Conservation (phyloP, 2,888 invertebrate species). For the Charanyca ferruginea region DNA sequence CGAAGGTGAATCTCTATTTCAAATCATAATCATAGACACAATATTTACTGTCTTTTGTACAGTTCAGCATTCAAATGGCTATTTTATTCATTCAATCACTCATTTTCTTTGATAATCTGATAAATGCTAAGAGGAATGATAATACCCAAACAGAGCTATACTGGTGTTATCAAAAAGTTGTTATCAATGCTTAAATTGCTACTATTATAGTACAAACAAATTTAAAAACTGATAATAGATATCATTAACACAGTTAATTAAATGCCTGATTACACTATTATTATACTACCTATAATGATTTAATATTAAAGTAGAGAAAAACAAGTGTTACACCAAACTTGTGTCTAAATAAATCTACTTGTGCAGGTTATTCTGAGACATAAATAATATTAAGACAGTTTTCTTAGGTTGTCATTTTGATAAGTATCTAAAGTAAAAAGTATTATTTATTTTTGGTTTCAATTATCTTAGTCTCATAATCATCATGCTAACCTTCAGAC, state of each 20-base stretch:
- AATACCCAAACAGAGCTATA: conserved; percentile 7
- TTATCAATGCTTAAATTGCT: conserved; percentile 36
- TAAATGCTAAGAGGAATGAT: conserved; percentile 24
- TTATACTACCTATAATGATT: background rate
- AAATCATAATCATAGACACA: too few relatives aligned
- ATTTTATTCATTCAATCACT: conserved; percentile 30
- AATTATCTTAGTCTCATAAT: too few relatives aligned
- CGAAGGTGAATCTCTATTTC: too few relatives aligned
- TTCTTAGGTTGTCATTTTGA: background rate
- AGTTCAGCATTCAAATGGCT: too few relatives aligned
- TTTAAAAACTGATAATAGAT: conserved; percentile 8
- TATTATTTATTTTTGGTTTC: background rate
- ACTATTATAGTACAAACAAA: conserved; percentile 12
- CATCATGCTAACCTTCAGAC: too few relatives aligned
- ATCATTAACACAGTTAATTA: background rate
- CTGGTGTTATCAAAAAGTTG: conserved; percentile 23
- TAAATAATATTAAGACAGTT: background rate
- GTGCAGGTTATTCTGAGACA: background rate
- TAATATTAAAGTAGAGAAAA: background rate
- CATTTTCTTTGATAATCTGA: conserved; percentile 3
- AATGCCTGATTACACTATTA: background rate
- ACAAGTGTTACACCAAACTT: background rate
- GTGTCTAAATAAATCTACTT: background rate
- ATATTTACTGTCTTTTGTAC: background rate
- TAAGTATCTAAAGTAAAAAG: background rate